Evolutionary conservation across 1,140 invertebrate species (phyloP).

Genomic region (Aphaenogaster ashmeadi): DNA sequence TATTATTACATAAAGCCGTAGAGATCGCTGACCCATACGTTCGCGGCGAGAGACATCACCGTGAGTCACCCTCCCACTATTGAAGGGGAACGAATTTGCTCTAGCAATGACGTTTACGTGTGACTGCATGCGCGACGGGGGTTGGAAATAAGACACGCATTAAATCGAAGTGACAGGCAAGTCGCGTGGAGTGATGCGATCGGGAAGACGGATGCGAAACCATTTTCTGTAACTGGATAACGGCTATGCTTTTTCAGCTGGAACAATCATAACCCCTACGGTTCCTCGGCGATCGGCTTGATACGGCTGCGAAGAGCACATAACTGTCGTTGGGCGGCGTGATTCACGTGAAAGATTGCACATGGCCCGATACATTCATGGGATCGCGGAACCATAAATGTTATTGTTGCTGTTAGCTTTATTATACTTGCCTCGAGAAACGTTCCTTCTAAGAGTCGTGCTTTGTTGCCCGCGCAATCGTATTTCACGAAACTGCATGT

Average conservation of each 20-base stretch:
- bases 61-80: slow-evolving; percentile 16
- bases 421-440: slow-evolving; percentile 42
- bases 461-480: background rate
- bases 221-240: slow-evolving; percentile 71
- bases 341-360: slow-evolving; percentile 70
- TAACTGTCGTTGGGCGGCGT: slow-evolving; percentile 66
- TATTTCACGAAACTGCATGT: slow-evolving; percentile 1
- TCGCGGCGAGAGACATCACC: background rate
- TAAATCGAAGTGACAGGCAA: slow-evolving; percentile 42
- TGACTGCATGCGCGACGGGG: slow-evolving; percentile 11
- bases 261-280: slow-evolving; percentile 61
- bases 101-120: slow-evolving; percentile 1
- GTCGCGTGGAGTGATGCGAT: slow-evolving; percentile 59
- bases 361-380: slow-evolving; percentile 55
- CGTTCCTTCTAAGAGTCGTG: background rate
- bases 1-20: background rate
- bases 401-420: slow-evolving; percentile 71
- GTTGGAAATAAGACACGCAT: slow-evolving; percentile 44
- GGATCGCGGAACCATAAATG: slow-evolving; percentile 53
- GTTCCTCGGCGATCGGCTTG: slow-evolving; percentile 47
- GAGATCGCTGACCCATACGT: background rate
- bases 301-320: slow-evolving; percentile 54
- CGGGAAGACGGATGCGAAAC: slow-evolving; percentile 59
- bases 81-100: slow-evolving; percentile 33
- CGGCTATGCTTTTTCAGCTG: slow-evolving; percentile 70